phyloP scores from a whole-genome alignment of 2,113 vertebrate genomes.

The Bufo gargarizans region DNA sequence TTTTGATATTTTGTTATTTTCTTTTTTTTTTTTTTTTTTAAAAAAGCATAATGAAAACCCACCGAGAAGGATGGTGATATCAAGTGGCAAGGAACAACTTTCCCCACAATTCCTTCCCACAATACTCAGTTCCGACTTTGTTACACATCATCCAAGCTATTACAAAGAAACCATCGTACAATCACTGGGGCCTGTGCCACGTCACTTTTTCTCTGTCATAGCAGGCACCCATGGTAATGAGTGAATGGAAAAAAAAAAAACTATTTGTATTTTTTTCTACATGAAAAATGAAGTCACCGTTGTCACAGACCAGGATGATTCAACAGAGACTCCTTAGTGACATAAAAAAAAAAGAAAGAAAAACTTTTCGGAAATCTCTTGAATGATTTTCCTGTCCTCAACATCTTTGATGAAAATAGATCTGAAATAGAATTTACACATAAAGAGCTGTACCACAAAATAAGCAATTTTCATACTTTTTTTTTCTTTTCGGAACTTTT shows the following conservation, averaged over 20 bases:
- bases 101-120: neutral
- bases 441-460: conserved; percentile 59
- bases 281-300: neutral
- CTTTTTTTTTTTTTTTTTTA: conserved; percentile 19
- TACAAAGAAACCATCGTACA: conserved; percentile 2
- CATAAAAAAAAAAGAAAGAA: conserved; percentile 33
- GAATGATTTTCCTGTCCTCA: conserved; percentile 44
- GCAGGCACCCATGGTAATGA: conserved; percentile 53
- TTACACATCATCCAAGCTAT: conserved; percentile 33
- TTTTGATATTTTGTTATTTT: conserved; percentile 35
- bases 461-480: conserved; percentile 52
- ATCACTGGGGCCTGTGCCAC: conserved; percentile 25
- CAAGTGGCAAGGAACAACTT: conserved; percentile 4
- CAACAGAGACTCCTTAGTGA: conserved; percentile 38
- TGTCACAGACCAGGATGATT: conserved; percentile 41
- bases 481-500: conserved; percentile 29
- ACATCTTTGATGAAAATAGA: conserved; percentile 56
- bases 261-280: conserved; percentile 8
- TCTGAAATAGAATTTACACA: conserved; percentile 57
- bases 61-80: neutral
- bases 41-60: conserved; percentile 45
- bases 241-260: conserved; percentile 29
- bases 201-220: neutral
- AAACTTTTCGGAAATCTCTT: conserved; percentile 25
- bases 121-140: neutral